Percentiles rank a stretch among this genome's conserved stretches.
Evolutionary conservation across 2,113 vertebrate species (phyloP).

Genomic region (Nothobranchius furzeri): DNA sequence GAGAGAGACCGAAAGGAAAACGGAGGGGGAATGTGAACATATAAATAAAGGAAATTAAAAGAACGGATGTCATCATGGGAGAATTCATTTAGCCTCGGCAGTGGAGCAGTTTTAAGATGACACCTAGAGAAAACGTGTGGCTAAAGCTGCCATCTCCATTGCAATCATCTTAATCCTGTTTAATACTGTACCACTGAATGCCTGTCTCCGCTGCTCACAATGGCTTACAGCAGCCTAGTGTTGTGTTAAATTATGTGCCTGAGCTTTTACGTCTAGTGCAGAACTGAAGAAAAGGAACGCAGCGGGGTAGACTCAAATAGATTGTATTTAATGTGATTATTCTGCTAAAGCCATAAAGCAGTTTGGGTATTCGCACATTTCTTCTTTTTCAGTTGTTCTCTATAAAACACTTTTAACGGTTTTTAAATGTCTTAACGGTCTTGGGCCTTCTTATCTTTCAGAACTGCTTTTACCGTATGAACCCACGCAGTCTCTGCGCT

Average conservation of each 20-base stretch:
- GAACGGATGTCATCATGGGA: conserved; percentile 40
- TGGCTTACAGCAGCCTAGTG: conserved; percentile 36
- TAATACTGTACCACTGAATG: conserved; percentile 61
- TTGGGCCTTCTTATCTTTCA: too few species aligned
- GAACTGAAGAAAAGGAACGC: conserved; percentile 20
- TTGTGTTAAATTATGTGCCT: conserved; percentile 54
- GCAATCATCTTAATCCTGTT: conserved; percentile 66
- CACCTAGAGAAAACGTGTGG: conserved; percentile 63
- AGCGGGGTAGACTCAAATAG: conserved; percentile 26
- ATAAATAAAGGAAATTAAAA: conserved; percentile 54
- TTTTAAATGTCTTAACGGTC: too few species aligned
- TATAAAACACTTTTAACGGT: background rate
- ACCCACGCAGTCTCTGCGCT: too few species aligned
- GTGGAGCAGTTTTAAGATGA: conserved; percentile 57
- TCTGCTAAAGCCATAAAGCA: background rate
- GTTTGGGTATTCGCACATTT: background rate
- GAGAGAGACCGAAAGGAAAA: conserved; percentile 3
- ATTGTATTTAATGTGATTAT: conserved; percentile 21
- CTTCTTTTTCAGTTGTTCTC: background rate
- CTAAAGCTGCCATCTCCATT: conserved; percentile 58
- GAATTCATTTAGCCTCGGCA: conserved; percentile 57
- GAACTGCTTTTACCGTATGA: too few species aligned
- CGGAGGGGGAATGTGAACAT: conserved; percentile 37
- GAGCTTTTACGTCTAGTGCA: conserved; percentile 28
- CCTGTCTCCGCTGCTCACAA: conserved; percentile 40